phyloP scores from a whole-genome alignment of 2,113 vertebrate genomes.

The Asarcornis scutulata region DNA sequence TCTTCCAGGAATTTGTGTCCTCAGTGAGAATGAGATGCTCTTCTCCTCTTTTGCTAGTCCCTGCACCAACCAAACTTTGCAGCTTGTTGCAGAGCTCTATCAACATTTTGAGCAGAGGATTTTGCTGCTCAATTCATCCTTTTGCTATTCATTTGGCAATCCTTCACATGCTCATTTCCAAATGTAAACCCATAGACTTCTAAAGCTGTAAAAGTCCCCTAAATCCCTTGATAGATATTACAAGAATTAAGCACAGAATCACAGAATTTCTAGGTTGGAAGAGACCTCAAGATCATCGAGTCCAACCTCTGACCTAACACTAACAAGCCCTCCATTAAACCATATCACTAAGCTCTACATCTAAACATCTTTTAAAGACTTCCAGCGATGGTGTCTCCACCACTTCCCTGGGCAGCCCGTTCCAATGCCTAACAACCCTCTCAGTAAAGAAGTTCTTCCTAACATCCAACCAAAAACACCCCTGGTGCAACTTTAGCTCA shows the following conservation, averaged over 20 bases:
- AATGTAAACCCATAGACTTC: constrained; percentile 2
- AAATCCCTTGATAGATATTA: not conserved
- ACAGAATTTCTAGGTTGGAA: too few species aligned
- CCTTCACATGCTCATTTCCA: constrained; percentile 3
- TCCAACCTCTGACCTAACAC: too few species aligned
- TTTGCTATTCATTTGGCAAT: not conserved
- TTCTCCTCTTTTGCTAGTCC: not conserved
- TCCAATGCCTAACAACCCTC: too few species aligned
- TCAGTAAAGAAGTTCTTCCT: too few species aligned
- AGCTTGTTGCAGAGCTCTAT: not conserved
- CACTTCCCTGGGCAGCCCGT: too few species aligned
- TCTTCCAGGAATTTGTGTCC: not conserved
- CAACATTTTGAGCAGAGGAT: not conserved
- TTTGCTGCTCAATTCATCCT: rapidly evolving
- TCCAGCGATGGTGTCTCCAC: too few species aligned
- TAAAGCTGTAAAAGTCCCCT: not conserved
- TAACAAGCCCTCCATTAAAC: too few species aligned
- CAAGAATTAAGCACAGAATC: not conserved
- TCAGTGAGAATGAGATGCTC: not conserved
- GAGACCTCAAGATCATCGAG: too few species aligned
- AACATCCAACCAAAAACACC: too few species aligned
- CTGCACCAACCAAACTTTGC: not conserved
- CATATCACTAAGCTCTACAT: too few species aligned
- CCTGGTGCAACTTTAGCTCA: too few species aligned
- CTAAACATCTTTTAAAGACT: too few species aligned